Conservation (phyloP, 2,113 vertebrate species). For the Salvelinus fontinalis region DNA sequence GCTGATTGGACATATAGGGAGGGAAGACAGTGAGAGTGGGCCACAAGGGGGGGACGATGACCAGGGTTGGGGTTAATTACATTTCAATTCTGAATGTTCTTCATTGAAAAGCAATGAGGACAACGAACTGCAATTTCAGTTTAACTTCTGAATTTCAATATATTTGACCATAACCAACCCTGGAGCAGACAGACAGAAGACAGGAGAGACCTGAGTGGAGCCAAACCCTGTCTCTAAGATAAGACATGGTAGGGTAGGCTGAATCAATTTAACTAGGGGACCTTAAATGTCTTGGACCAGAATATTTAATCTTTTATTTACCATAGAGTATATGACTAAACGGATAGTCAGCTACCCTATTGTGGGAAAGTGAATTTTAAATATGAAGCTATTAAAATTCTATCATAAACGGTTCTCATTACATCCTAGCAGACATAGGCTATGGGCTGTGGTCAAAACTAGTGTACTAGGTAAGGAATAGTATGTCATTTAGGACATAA, state of each 20-base stretch:
- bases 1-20: constrained; percentile 62
- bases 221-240: background rate
- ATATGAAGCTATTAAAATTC: constrained; percentile 21
- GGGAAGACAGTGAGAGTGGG: constrained; percentile 15
- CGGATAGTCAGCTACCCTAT: background rate
- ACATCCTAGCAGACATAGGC: too few relatives aligned
- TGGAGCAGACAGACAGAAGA: background rate
- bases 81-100: too few relatives aligned
- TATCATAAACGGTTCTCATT: constrained; percentile 25
- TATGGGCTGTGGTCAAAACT: too few relatives aligned
- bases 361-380: background rate
- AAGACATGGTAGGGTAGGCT: background rate
- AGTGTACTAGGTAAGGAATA: too few relatives aligned
- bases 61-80: background rate
- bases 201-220: background rate
- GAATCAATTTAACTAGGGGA: background rate
- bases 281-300: constrained; percentile 4
- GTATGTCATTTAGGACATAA: background rate
- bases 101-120: too few relatives aligned
- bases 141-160: too few relatives aligned
- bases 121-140: too few relatives aligned
- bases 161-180: too few relatives aligned
- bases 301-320: background rate
- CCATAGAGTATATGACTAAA: constrained; percentile 13
- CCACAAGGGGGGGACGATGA: background rate